Evolutionary conservation across 1,140 invertebrate genomes (phyloP).

Genomic region (Camponotus floridanus): DNA sequence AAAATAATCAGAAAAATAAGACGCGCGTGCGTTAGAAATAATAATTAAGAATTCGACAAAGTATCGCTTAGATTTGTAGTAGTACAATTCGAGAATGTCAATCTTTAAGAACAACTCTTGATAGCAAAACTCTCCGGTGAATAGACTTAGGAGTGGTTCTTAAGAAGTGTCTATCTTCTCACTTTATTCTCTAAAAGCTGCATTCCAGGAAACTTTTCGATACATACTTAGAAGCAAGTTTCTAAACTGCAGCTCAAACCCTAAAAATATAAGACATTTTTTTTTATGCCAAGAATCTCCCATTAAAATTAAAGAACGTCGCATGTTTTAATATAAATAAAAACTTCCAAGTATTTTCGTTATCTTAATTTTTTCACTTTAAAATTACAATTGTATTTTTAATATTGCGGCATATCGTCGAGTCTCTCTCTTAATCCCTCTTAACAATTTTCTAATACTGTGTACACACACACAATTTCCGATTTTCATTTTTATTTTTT

Average conservation of each 20-base stretch:
- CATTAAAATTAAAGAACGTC: background rate
- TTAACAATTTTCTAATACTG: too few species aligned
- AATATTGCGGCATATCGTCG: conserved; percentile 7
- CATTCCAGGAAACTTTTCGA: conserved; percentile 33
- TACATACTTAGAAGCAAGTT: conserved; percentile 35
- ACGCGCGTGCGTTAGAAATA: background rate
- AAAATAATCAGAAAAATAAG: background rate
- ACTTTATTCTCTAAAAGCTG: conserved; percentile 20
- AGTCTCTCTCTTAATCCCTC: conserved; percentile 50
- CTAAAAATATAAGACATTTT: background rate
- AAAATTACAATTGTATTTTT: conserved; percentile 35
- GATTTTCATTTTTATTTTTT: too few species aligned
- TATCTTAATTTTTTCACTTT: background rate
- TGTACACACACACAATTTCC: too few species aligned
- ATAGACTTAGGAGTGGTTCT: conserved; percentile 39
- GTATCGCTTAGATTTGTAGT: conserved; percentile 7
- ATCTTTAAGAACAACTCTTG: conserved; percentile 43
- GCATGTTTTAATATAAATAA: background rate
- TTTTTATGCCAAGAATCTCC: background rate
- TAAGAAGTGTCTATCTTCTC: conserved; percentile 35
- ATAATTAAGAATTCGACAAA: background rate
- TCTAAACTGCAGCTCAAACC: conserved; percentile 38
- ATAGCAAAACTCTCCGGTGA: conserved; percentile 44
- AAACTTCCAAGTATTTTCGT: background rate
- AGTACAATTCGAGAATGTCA: conserved; percentile 26